These are phyloP conservation scores for Drosophila differens DNA, from an alignment of 2,888 invertebrate species.

Conservation along the genomic window DNA sequence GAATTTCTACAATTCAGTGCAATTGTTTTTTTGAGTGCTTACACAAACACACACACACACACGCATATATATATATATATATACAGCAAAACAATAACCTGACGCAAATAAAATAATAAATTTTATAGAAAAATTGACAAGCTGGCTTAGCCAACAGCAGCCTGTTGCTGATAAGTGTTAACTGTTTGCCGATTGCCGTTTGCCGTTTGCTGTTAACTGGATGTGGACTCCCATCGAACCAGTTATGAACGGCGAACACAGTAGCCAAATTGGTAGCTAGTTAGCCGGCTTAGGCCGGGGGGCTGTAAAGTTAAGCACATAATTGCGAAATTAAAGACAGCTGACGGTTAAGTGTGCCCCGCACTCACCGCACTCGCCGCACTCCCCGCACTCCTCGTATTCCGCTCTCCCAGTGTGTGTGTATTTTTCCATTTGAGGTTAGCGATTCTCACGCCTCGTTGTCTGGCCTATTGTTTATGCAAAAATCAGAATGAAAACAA, in stretches of 20 bases:
- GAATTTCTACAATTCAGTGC: background rate
- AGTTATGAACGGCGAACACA: constrained; percentile 45
- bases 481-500: constrained; percentile 67
- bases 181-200: constrained; percentile 15
- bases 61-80: background rate
- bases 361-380: background rate
- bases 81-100: constrained; percentile 41
- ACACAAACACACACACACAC: background rate
- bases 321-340: constrained; percentile 78
- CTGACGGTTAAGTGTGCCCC: constrained; percentile 29
- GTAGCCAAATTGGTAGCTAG: constrained; percentile 78
- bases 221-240: constrained; percentile 44
- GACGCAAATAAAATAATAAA: constrained; percentile 82
- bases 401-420: background rate
- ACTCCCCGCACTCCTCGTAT: background rate
- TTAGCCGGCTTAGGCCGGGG: constrained; percentile 57
- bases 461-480: constrained; percentile 44
- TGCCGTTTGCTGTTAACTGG: constrained; percentile 13
- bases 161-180: constrained; percentile 50
- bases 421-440: constrained; percentile 14
- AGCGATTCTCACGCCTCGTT: constrained; percentile 54
- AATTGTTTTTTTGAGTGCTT: background rate
- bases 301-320: constrained; percentile 79
- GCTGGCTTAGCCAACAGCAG: constrained; percentile 75
- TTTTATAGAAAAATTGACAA: constrained; percentile 80